Evolutionary conservation across 2,113 vertebrate genomes (phyloP).

Genomic region (Phaetusa simplex): DNA sequence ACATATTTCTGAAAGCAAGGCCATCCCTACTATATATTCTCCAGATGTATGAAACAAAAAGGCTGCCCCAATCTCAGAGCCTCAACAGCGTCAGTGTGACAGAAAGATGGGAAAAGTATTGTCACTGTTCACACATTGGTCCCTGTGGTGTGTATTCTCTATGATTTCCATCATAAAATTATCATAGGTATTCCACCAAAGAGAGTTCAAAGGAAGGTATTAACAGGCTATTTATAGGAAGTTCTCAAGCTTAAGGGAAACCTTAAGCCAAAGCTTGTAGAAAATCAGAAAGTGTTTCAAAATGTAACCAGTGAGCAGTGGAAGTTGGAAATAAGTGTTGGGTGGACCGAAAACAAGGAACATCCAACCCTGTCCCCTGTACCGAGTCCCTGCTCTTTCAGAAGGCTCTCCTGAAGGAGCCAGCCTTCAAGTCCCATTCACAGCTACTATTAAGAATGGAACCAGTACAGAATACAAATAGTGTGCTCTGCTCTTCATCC

Average conservation of each 20-base stretch:
- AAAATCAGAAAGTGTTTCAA: not conserved
- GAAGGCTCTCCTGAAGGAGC: not conserved
- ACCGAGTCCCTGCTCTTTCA: not conserved
- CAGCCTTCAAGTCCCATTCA: not conserved
- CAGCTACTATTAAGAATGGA: not conserved
- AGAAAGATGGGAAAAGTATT: not conserved
- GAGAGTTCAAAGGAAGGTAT: not conserved
- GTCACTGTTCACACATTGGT: too few species aligned
- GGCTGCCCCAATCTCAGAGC: not conserved
- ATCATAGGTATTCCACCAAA: not conserved
- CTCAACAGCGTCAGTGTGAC: rapidly evolving
- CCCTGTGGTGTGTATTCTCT: not conserved
- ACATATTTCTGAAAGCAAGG: not conserved
- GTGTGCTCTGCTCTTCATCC: rapidly evolving
- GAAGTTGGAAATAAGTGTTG: not conserved
- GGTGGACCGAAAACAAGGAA: not conserved
- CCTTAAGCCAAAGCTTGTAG: rapidly evolving
- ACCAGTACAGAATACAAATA: too few species aligned
- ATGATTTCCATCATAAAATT: not conserved
- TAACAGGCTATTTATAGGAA: not conserved
- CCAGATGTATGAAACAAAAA: not conserved
- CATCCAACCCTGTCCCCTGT: rapidly evolving
- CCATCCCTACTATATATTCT: not conserved
- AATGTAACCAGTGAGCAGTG: not conserved
- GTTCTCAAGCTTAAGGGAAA: not conserved